Evolutionary conservation across 2,113 vertebrate species (phyloP).

Genomic region (Calypte anna): DNA sequence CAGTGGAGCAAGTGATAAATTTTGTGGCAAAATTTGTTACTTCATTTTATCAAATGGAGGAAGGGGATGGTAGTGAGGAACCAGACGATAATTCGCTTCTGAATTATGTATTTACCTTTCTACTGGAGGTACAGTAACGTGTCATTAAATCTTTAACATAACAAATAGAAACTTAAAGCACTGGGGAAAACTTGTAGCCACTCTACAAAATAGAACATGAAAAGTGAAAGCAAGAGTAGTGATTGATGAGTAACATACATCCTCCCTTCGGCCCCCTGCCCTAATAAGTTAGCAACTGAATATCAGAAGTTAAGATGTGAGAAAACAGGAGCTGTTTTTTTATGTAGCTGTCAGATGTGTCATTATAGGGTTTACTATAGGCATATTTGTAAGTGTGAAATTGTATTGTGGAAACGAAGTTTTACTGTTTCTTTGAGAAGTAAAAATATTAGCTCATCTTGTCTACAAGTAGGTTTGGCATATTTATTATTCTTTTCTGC

Average conservation of each 20-base stretch:
- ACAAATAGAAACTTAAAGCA: not conserved
- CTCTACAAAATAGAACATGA: not conserved
- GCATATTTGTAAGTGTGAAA: not conserved
- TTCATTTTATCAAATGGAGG: conserved; percentile 81
- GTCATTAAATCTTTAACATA: not conserved
- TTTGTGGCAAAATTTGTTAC: conserved; percentile 90
- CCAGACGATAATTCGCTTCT: conserved; percentile 81
- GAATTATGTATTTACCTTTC: conserved; percentile 88
- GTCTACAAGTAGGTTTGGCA: not conserved
- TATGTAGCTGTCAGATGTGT: not conserved
- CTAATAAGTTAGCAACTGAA: not conserved
- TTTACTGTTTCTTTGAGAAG: not conserved
- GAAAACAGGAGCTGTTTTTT: not conserved
- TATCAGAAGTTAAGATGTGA: not conserved
- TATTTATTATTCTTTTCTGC: not conserved
- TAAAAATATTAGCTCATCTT: not conserved
- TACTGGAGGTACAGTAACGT: conserved; percentile 85
- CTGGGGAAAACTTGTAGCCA: not conserved
- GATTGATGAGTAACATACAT: not conserved
- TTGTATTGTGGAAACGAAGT: not conserved
- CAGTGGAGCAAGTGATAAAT: conserved; percentile 88
- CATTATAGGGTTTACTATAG: not conserved
- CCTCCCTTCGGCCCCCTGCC: fast-evolving
- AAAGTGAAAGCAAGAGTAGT: not conserved
- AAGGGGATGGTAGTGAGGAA: conserved; percentile 64